Evolutionary conservation across 2,113 vertebrate genomes (phyloP), one percentile per base, ranked within the genome.

Genomic region (Cranoglanis bouderius): DNA sequence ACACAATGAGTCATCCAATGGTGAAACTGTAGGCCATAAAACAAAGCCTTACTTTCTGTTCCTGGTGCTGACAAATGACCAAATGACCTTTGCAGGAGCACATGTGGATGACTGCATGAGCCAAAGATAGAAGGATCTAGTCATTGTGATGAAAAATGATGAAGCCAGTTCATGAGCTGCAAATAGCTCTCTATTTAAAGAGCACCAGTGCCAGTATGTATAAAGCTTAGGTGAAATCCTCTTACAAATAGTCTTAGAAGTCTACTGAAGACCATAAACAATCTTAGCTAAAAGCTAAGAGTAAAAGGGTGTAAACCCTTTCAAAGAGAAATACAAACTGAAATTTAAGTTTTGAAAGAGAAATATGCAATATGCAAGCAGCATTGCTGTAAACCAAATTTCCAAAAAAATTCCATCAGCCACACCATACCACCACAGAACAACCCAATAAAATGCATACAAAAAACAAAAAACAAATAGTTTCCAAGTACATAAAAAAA

Each of bases 1-100:
- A 84, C 88, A 88, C 55, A 85, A 88, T 88, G 88, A 88, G 78
- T 91, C 90, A 91, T 84, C 49, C 51, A 6, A 24, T 38, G 38
- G 78, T 59, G 55, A 46, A 67, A 85, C 38, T 61, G 55, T 65
- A 88, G 78, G 80, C 82, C 70, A 88, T 53, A 18, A 80, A 77
- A 67, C 35, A 77, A 55, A 85, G 70, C 38, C 29, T 0, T 21
- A 82, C 32, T 82, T 57, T 82, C 78, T 83, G 49, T 85, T 88
- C 85, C 65, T 77, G 46, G 67, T 82, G 51, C 32, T 88, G 83
- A 91, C 77, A 81, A 81, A 32, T 80, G 77, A 80, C 29, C 87
- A 63, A 83, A 81, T 84, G 51, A 82, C 86, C 75, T 84, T 77
- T 83, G 40, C 78, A 84, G 87, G 89, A 81, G 74, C 87, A 51